phyloP scores from a whole-genome alignment of 2,113 vertebrate genomes.

The Silurus asotus region DNA sequence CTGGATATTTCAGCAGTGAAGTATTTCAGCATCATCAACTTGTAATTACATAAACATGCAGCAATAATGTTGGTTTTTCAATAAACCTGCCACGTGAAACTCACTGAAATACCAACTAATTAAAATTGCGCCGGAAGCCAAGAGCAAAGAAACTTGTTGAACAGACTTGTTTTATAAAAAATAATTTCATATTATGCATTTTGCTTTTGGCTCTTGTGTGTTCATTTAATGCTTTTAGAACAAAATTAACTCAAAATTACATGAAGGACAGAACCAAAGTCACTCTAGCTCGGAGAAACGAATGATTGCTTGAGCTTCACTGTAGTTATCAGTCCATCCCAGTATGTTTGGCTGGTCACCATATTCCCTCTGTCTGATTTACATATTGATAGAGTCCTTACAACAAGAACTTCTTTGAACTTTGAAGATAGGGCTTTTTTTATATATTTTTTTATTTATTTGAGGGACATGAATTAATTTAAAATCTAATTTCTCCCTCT shows the following conservation, averaged over 20 bases:
- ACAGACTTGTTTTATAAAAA: not conserved
- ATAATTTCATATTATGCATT: not conserved
- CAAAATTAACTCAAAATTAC: conserved; percentile 31
- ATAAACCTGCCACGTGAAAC: not conserved
- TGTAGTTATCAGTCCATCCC: conserved; percentile 33
- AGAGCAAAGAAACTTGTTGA: not conserved
- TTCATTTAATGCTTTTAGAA: conserved; percentile 14
- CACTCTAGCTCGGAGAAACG: conserved; percentile 17
- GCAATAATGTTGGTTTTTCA: not conserved
- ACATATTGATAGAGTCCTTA: conserved; percentile 56
- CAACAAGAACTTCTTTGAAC: conserved; percentile 50
- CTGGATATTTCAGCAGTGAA: not conserved
- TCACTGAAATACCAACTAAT: not conserved
- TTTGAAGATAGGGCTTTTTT: conserved; percentile 42
- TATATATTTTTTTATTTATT: not conserved
- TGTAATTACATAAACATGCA: not conserved
- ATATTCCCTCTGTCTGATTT: conserved; percentile 45
- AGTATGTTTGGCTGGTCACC: conserved; percentile 35
- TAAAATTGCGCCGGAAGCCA: not conserved
- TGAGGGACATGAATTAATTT: conserved; percentile 53
- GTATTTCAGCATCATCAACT: not conserved
- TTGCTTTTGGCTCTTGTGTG: conserved; percentile 22
- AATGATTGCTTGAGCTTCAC: conserved; percentile 27
- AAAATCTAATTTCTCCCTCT: conserved; percentile 51
- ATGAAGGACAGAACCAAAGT: conserved; percentile 43